These are phyloP conservation scores for Papilio glaucus DNA, from an alignment of 1,140 invertebrate genomes.

Conservation along the genomic window DNA sequence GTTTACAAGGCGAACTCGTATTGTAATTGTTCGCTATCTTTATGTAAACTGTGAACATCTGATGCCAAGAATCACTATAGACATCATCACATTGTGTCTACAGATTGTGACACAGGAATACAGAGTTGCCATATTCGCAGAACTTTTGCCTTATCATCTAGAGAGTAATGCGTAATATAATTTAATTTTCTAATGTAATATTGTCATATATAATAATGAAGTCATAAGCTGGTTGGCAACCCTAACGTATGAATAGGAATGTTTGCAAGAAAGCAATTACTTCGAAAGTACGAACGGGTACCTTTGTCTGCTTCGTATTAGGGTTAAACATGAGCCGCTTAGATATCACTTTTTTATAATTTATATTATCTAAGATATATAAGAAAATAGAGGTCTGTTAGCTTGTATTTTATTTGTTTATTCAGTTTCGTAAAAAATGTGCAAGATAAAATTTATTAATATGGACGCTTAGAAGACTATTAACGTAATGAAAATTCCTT, in stretches of 20 bases:
- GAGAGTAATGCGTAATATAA: background rate
- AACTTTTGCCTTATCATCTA: background rate
- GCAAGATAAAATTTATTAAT: background rate
- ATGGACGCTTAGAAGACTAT: no score
- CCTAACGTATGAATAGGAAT: conserved; percentile 10
- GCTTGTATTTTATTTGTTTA: background rate
- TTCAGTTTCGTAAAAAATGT: background rate
- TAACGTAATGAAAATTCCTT: no score
- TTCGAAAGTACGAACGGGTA: conserved; percentile 1
- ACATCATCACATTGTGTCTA: no score
- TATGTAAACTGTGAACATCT: conserved; percentile 3
- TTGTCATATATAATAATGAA: background rate
- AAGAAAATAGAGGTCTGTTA: background rate
- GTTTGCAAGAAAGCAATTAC: conserved; percentile 18
- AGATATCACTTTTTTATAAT: background rate
- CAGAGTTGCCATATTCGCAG: background rate
- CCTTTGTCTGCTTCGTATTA: conserved; percentile 20
- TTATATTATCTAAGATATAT: conserved; percentile 4
- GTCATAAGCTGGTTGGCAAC: background rate
- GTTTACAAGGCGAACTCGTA: background rate
- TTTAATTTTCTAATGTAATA: background rate
- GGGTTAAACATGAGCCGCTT: background rate
- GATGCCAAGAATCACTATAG: conserved; percentile 15
- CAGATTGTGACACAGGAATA: background rate
- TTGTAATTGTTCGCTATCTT: background rate